Evolutionary conservation across 2,113 vertebrate species (phyloP).

Genomic region (Suricata suricatta): DNA sequence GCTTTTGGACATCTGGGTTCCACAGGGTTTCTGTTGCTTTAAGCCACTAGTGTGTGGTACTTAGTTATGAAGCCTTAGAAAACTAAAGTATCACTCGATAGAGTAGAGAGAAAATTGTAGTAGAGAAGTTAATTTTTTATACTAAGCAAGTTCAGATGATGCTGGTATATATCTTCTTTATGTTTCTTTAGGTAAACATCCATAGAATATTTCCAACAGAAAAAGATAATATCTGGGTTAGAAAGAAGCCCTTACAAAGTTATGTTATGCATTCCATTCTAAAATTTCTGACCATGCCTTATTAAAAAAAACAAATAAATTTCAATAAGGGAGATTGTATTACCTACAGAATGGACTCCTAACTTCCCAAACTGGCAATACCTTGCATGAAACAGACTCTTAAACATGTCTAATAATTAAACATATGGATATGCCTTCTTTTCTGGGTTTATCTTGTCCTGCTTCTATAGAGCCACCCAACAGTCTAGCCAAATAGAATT

Average conservation of each 20-base stretch:
- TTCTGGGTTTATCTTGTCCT: not conserved
- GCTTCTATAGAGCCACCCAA: not conserved
- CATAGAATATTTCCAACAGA: not conserved
- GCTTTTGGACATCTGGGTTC: not conserved
- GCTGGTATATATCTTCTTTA: not conserved
- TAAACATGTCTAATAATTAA: not conserved
- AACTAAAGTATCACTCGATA: not conserved
- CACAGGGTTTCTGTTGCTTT: not conserved
- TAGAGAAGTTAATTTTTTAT: not conserved
- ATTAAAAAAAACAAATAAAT: not conserved
- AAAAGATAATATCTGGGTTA: slow-evolving; percentile 24
- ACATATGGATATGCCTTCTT: not conserved
- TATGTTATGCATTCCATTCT: slow-evolving; percentile 43
- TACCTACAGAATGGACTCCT: not conserved
- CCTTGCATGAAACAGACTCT: not conserved
- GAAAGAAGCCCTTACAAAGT: not conserved
- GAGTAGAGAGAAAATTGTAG: not conserved
- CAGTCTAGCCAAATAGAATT: not conserved
- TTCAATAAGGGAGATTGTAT: not conserved
- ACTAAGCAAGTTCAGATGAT: not conserved
- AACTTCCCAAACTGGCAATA: not conserved
- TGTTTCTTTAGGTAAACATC: not conserved
- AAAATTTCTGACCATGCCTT: not conserved
- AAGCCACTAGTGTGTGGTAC: not conserved
- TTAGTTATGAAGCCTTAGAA: not conserved